These are phyloP conservation scores for Julus scanicus DNA, from an alignment of 2,888 invertebrate genomes.

Conservation along the genomic window DNA sequence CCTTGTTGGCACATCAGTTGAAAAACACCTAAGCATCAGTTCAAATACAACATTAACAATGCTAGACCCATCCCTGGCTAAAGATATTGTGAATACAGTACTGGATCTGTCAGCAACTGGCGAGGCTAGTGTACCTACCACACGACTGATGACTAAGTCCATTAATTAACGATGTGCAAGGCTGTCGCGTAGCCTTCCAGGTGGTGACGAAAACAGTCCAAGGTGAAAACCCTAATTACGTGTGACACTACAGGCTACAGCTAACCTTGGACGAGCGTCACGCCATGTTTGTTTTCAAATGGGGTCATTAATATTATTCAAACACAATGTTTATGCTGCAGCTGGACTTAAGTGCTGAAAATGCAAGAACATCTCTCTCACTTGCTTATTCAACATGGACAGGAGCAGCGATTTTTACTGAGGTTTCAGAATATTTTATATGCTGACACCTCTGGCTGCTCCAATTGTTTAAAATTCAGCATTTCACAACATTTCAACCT, in stretches of 20 bases:
- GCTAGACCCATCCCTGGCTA: not conserved
- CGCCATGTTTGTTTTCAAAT: not conserved
- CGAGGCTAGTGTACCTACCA: not conserved
- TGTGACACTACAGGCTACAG: not conserved
- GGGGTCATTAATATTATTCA: not conserved
- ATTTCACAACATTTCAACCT: not conserved
- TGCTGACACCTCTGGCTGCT: not conserved
- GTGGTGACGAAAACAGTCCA: conserved; percentile 20
- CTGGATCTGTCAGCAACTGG: not conserved
- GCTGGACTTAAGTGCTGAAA: not conserved
- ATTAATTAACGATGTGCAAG: conserved; percentile 18
- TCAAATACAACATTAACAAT: not conserved
- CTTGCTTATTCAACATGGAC: not conserved
- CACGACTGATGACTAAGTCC: not conserved
- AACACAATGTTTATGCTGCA: not conserved
- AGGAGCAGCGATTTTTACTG: not conserved
- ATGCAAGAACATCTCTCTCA: not conserved
- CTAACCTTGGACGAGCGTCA: not conserved
- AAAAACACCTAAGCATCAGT: no score
- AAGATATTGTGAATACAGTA: not conserved
- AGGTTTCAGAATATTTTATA: not conserved
- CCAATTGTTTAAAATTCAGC: not conserved
- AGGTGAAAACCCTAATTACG: conserved; percentile 3
- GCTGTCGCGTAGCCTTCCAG: conserved; percentile 19
- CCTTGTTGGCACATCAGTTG: no score